Evolutionary conservation across 2,113 vertebrate species (phyloP), one percentile per base, ranked within the genome.

Genomic region (Bombycilla garrulus): DNA sequence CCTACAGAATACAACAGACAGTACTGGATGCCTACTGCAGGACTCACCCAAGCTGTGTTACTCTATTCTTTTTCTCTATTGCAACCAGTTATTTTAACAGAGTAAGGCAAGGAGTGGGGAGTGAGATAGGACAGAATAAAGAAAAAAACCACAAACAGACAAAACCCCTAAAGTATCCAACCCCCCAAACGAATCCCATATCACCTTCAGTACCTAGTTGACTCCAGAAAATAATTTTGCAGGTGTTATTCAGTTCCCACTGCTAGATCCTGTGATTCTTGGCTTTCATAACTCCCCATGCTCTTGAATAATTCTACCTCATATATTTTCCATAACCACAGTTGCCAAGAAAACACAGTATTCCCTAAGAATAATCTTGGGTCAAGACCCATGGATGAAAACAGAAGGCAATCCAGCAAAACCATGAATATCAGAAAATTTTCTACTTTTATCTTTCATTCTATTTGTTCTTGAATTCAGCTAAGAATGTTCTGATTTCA

Each of bases 111-210:
- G 12, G 25, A 11, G 26, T 45, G 35, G 24, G 12, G 25, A 60
- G 19, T 23, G 15, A 6, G 29, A 42, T 48, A 67, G 36, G 15
- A 78, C 5, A 81, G 26, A 78, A 78, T 71, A 9, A 25, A 66
- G 54, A n/a, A 51, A 67, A 4, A 11, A 58, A 67, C 45, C 9
- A 54, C 48, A 72, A 61, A n/a, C 14, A 67, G 4, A 17, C 3
- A 57, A 66, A 57, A 35, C 1, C 3, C 36, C 4, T 11, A 11
- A 76, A 85, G 22, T 35, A 11, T 15, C 31, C 21, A 48, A 9
- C 1, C 4, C 1, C 15, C 4, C 8, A 11, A 17, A n/a, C 16
- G n/a, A 44, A 42, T 50, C 9, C 23, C 2, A 1, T 51, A 81
- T 94, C 31, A 38, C 15, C 10, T 54, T 33, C 22, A 69, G 12